Evolutionary conservation across 2,888 invertebrate genomes (phyloP), one percentile per base, ranked within the genome.

Genomic region (Melinaea marsaeus): DNA sequence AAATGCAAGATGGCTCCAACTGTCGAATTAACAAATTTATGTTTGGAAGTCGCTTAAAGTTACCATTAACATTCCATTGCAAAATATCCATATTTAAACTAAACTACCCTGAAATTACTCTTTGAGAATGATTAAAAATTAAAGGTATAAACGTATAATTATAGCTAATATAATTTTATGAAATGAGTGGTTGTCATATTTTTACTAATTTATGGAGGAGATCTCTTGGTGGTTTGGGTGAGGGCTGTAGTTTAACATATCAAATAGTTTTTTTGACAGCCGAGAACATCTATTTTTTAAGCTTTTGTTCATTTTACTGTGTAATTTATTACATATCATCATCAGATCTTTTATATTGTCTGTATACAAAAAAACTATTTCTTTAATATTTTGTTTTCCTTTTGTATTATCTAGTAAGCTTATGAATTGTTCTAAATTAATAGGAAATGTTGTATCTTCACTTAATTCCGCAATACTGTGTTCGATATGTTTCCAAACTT

Each of bases 391-490:
- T 58, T 63, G 61, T 57, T 66, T 66, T 7, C 66, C 63, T 48
- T 56, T 57, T 6, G 55, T 34, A 32, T 59, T 61, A 57, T 69
- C 66, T 45, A 69, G 33, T 42, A 66, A 59, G 56, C 64, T 69
- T 46, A 69, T 69, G 45, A 66, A 69, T 51, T 66, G 64, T 34
- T 66, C 66, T 48, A 60, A 13, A 33, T 59, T 57, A 13, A 60
- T 59, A 13, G 63, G 59, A 32, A 63, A 63, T 7, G 46, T 13
- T n/a, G 35, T 58, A 11, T 61, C 47, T 56, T 37, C 55, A 11
- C 61, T 51, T 42, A 56, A n/a, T 34, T 62, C 63, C 42, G 34
- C 45, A 9, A 64, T 22, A 35, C 48, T 47, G 0, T 59, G 48
- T 63, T 63, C 48, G 57, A 65, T 61, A 54, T 64, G 55, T 42